phyloP scores from a whole-genome alignment of 2,113 vertebrate species.

The Nymphicus hollandicus region DNA sequence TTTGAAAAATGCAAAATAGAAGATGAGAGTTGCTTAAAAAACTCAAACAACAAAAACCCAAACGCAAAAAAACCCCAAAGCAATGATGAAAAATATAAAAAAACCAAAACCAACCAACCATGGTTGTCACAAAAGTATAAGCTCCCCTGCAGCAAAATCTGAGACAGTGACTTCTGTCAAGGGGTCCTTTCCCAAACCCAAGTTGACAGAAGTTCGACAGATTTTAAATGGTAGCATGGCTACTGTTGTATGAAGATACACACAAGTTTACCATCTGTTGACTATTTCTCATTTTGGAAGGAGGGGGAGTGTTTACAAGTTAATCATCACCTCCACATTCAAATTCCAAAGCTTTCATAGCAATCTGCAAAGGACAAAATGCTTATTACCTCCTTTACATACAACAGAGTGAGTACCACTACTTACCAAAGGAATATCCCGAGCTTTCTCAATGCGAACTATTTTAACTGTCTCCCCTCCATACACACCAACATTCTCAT shows the following conservation, averaged over 20 bases:
- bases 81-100: neutral
- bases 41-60: neutral
- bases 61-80: neutral
- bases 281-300: neutral
- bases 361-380: neutral
- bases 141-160: neutral
- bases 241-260: neutral
- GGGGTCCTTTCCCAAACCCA: neutral
- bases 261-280: neutral
- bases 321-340: neutral
- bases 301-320: neutral
- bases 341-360: neutral
- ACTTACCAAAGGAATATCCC: conserved; percentile 92
- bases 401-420: neutral
- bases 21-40: neutral
- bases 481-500: conserved; percentile 82
- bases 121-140: neutral
- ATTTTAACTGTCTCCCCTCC: conserved; percentile 91
- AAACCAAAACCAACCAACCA: neutral
- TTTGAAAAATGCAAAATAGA: neutral
- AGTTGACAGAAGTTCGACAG: neutral
- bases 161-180: neutral
- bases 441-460: conserved; percentile 91
- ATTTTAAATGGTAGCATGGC: neutral
- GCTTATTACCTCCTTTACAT: neutral